Percentiles rank a stretch among this genome's conserved stretches.
Conservation (phyloP, 1,140 invertebrate genomes). For the Rhopalosiphum padi region DNA sequence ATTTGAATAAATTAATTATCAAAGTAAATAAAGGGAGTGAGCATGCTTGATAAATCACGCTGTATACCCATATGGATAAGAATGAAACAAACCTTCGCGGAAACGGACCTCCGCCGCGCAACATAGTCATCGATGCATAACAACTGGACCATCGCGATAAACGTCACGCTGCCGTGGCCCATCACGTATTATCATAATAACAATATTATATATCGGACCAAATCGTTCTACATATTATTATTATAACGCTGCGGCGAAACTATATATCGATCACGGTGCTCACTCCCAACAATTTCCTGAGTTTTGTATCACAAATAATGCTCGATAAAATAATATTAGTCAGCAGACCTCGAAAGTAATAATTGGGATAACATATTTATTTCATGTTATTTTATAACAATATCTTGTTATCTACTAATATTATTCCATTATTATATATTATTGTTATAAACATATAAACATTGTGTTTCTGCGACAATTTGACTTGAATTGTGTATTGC, state of each 20-base stretch:
- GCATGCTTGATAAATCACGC: neutral
- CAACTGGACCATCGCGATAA: neutral
- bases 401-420: neutral
- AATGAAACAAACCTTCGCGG: neutral
- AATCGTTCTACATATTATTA: neutral
- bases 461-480: neutral
- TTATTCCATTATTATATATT: neutral
- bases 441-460: neutral
- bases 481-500: neutral
- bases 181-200: neutral
- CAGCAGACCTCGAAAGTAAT: neutral
- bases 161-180: neutral
- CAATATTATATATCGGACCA: neutral
- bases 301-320: neutral
- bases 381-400: neutral
- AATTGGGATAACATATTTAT: neutral
- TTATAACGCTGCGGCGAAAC: neutral
- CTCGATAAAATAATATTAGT: neutral
- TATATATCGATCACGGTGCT: neutral
- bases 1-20: neutral
- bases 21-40: neutral
- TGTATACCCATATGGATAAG: neutral
- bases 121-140: neutral
- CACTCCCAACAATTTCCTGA: neutral
- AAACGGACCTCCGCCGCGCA: neutral